Conservation (phyloP, 2,888 invertebrate genomes). For the Eristalis tenax region DNA sequence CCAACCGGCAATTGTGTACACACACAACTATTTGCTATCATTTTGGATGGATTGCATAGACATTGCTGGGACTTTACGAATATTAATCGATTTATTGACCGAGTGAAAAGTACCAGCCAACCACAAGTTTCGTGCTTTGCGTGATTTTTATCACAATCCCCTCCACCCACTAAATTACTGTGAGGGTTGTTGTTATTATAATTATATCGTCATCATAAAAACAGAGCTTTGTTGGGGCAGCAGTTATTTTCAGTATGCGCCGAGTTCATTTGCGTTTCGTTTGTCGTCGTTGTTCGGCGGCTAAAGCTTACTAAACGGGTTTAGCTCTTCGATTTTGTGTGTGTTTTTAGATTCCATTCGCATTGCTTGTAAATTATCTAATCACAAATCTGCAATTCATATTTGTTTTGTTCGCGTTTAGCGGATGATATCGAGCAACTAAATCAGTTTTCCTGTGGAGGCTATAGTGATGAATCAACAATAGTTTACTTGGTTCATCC, state of each 20-base stretch:
- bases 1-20: not conserved
- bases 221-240: slow-evolving; percentile 23
- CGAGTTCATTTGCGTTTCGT: slow-evolving; percentile 43
- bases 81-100: slow-evolving; percentile 62
- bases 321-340: slow-evolving; percentile 21
- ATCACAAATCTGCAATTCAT: slow-evolving; percentile 21
- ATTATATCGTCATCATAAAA: slow-evolving; percentile 21
- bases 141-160: slow-evolving; percentile 35
- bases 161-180: slow-evolving; percentile 12
- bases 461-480: slow-evolving; percentile 91
- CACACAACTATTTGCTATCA: too few species aligned
- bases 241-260: slow-evolving; percentile 33
- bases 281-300: slow-evolving; percentile 18
- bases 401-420: slow-evolving; percentile 77
- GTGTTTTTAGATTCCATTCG: slow-evolving; percentile 11
- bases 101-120: slow-evolving; percentile 27
- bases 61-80: not conserved
- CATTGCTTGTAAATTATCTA: slow-evolving; percentile 31
- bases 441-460: slow-evolving; percentile 91
- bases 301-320: slow-evolving; percentile 32
- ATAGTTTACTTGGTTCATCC: slow-evolving; percentile 94
- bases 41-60: not conserved
- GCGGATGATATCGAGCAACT: slow-evolving; percentile 91
- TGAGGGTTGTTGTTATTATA: slow-evolving; percentile 14
- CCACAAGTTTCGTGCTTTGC: slow-evolving; percentile 22